Conservation (phyloP, 2,113 vertebrate species). For the Numida meleagris region DNA sequence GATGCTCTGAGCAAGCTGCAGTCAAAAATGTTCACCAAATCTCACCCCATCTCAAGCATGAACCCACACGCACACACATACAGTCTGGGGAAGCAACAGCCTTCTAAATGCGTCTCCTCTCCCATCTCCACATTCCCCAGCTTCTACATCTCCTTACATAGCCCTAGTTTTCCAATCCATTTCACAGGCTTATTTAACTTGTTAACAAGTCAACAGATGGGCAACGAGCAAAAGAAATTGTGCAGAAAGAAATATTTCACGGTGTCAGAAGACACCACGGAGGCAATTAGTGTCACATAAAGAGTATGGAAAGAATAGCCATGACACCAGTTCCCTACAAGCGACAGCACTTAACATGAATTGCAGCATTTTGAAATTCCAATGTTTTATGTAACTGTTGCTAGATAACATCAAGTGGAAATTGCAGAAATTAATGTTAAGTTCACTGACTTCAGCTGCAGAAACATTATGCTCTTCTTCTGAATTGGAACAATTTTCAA, state of each 20-base stretch:
- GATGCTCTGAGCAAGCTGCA: accelerated
- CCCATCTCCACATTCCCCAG: background rate
- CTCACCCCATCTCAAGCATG: accelerated
- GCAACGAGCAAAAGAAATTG: background rate
- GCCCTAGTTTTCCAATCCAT: background rate
- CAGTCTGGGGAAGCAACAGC: background rate
- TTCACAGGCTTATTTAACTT: background rate
- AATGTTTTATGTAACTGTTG: background rate
- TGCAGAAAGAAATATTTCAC: background rate
- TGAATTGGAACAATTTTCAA: background rate
- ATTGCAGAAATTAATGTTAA: background rate
- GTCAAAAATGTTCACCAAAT: background rate
- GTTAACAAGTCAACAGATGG: background rate
- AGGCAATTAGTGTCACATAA: background rate
- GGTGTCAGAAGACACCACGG: background rate
- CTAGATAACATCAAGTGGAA: background rate
- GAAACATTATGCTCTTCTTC: background rate
- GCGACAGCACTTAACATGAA: background rate
- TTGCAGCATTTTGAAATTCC: background rate
- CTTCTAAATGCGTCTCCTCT: accelerated
- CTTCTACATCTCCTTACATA: background rate
- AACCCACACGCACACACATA: accelerated
- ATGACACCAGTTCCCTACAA: background rate
- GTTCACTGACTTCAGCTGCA: background rate
- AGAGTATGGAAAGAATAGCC: background rate